Conservation (phyloP, 2,113 vertebrate species). For the Pongo abelii region DNA sequence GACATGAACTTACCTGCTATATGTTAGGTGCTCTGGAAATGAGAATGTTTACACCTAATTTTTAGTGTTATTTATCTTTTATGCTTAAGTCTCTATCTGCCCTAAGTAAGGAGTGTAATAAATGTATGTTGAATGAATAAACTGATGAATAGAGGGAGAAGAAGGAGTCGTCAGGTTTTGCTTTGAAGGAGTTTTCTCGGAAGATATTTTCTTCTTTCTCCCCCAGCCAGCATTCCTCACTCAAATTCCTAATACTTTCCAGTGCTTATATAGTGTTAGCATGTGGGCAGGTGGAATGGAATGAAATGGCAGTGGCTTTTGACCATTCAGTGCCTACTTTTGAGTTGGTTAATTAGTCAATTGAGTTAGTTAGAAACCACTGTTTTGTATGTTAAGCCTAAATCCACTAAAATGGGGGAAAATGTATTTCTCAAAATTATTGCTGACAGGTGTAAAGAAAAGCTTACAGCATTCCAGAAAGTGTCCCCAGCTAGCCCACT, state of each 20-base stretch:
- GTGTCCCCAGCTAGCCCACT: background rate
- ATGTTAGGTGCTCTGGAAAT: background rate
- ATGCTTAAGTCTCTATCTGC: background rate
- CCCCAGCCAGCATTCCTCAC: background rate
- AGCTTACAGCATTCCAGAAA: background rate
- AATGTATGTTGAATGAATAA: background rate
- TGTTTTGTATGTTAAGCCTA: background rate
- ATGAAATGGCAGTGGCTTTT: background rate
- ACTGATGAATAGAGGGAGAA: background rate
- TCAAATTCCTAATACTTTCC: background rate
- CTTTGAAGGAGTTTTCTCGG: background rate
- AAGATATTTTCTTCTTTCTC: background rate
- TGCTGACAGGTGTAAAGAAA: background rate
- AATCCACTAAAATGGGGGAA: background rate
- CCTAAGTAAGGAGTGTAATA: background rate
- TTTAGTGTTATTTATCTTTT: background rate
- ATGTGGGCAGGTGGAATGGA: fast-evolving
- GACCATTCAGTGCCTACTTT: background rate
- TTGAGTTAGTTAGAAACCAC: background rate
- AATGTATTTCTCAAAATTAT: background rate
- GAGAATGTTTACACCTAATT: background rate
- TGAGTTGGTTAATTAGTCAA: background rate
- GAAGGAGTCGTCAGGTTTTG: background rate
- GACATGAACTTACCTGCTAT: background rate
- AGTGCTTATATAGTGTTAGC: background rate